Conservation (phyloP, 2,888 invertebrate genomes). For the Cerastis leucographa region DNA sequence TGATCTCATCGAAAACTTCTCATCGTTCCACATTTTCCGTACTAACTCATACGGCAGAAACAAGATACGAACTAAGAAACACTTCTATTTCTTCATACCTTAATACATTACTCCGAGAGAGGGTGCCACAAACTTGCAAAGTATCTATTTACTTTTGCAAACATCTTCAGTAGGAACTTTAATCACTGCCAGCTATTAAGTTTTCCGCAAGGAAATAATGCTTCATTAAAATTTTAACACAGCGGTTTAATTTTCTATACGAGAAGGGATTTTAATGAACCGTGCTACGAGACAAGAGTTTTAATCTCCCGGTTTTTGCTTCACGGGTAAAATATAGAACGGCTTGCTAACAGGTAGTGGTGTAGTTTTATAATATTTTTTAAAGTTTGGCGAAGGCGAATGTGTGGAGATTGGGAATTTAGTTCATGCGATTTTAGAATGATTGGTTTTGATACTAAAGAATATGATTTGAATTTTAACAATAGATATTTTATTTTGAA, state of each 20-base stretch:
- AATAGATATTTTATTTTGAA: background rate
- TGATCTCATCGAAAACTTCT: background rate
- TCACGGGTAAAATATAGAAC: conserved; percentile 49
- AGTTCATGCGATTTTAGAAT: background rate
- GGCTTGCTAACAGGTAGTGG: conserved; percentile 42
- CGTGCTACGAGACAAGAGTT: conserved; percentile 77
- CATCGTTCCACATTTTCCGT: background rate
- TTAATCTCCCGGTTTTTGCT: conserved; percentile 75
- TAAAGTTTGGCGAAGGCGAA: background rate
- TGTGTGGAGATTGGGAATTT: background rate
- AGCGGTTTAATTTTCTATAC: conserved; percentile 79
- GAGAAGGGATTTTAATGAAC: conserved; percentile 78
- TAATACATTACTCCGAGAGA: conserved; percentile 33
- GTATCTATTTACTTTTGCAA: conserved; percentile 59
- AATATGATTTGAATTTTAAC: background rate
- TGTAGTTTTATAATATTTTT: background rate
- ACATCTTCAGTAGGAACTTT: conserved; percentile 70
- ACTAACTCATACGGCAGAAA: background rate
- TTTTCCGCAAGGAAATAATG: conserved; percentile 78
- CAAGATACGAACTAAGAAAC: background rate
- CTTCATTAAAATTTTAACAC: conserved; percentile 82
- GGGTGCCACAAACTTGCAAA: conserved; percentile 53
- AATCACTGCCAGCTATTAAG: conserved; percentile 78
- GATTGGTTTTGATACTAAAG: background rate
- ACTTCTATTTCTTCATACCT: conserved; percentile 2